Evolutionary conservation across 2,888 invertebrate species (phyloP), one percentile per base, ranked within the genome.

Genomic region (Ochropacha duplaris): DNA sequence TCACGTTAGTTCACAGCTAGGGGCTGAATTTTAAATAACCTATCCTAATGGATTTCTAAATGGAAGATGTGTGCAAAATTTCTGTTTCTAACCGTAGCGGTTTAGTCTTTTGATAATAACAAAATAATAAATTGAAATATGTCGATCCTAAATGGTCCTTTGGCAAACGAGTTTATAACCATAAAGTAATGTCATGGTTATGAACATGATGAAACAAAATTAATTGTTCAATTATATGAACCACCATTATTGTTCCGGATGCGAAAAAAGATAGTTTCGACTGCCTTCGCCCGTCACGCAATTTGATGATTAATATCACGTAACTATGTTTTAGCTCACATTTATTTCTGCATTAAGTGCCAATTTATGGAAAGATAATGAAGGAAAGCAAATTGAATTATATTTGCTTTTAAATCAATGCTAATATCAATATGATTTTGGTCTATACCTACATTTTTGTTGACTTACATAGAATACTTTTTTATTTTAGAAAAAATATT

Each of bases 291-390:
- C 22, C 12, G 52, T 54, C 75, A 75, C 75, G 75, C 76, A 61
- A 75, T 75, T 49, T 55, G 60, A 72, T 71, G 66, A 74, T 75
- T 75, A 75, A 68, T 63, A 71, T 56, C 54, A 61, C 58, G 61
- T 69, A 67, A 69, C 57, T 54, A 65, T 68, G 59, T 63, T 52
- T 34, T 28, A 55, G 50, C 54, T 61, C 61, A 60, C 62, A 62
- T 67, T 63, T 64, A 52, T 52, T 52, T 34, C 8, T 34, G 31
- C 31, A 34, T 52, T 52, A 31, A 52, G 31, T 34, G 31, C 31
- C 22, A 34, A 31, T 34, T 16, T 12, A 9, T 31, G 11, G 11
- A 52, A 52, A 34, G 11, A 34, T 19, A n/a, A n/a, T n/a, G 14
- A 52, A 52, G 11, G 12, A 52, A 19, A 22, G n/a, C 9, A 28